Percentiles rank a stretch among this genome's conserved stretches.
phyloP scores from a whole-genome alignment of 2,113 vertebrate species.

The Alectura lathami region DNA sequence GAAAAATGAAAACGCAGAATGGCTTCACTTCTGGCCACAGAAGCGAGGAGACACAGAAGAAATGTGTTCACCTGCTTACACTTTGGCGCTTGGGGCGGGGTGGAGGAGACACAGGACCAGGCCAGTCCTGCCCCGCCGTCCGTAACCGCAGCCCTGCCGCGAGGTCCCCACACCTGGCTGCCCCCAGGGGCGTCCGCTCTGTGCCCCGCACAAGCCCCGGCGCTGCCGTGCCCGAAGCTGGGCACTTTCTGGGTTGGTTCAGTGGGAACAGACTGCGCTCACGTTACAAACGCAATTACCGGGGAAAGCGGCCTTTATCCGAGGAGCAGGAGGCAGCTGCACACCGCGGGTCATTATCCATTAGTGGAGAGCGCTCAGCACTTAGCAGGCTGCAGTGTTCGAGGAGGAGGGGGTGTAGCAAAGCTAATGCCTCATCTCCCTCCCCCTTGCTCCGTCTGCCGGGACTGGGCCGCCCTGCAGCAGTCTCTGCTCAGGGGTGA shows the following conservation, averaged over 20 bases:
- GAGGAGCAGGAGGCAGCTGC: slow-evolving; percentile 48
- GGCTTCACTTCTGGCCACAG: no score
- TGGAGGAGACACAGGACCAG: no score
- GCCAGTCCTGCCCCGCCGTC: no score
- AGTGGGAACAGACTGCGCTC: background rate
- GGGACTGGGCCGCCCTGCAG: background rate
- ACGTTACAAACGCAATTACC: slow-evolving; percentile 62
- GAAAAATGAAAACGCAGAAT: no score
- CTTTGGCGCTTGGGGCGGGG: background rate
- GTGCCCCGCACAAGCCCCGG: no score
- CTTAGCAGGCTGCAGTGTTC: slow-evolving; percentile 16
- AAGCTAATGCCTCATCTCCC: background rate
- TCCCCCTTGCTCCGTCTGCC: background rate
- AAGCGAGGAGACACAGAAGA: background rate
- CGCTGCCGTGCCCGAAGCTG: background rate
- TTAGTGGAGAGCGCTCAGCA: slow-evolving; percentile 25
- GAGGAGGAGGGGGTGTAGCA: background rate
- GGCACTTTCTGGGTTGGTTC: background rate
- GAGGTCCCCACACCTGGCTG: no score
- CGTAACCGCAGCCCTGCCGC: no score
- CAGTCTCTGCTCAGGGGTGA: background rate
- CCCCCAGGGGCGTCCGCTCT: no score
- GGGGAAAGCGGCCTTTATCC: slow-evolving; percentile 53
- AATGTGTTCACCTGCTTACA: background rate
- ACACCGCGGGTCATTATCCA: slow-evolving; percentile 58